Base-by-base conservation (phyloP, 2,888 invertebrate genomes). In the Halictus ligatus region DNA sequence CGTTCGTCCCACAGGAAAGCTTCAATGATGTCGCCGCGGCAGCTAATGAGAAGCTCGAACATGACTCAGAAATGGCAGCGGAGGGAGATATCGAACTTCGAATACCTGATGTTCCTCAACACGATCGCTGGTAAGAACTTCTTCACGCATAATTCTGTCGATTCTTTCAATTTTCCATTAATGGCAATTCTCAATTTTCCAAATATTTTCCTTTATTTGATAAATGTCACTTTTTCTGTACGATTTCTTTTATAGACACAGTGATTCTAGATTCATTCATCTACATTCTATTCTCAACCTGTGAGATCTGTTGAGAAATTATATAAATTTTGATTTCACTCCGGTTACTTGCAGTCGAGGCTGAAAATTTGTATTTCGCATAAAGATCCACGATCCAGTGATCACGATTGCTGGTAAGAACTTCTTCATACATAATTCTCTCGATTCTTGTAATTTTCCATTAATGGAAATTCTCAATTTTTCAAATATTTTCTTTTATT, bases 31-130 rank as follows among this genome's bases (percentile, higher is more conserved):
- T 98, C 99, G 2, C 99, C 99, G 0, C 97, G 99, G 21, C 99
- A 99, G 95, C 96, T 99, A 92, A 99, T 99, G 98, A 97, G 99
- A 93, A 98, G 99, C 96, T 99, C 99, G 43, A 99, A 99, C 96
- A 99, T 99, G 99, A 99, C 99, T 75, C 99, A 99, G 96, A 98
- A 99, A 95, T 99, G 99, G 99, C 99, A 99, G 95, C 97, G 99
- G 43, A 96, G 99, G 72, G 99, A 99, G 96, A 99, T 99, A 93
- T 99, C 99, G 88, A 99, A 99, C 96, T 99, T 99, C 96, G 99
- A 99, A 96, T 99, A 99, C 95, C 97, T 99, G 92, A 99, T 99
- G 99, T 99, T 99, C 96, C 97, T 99, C 91, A 99, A 99, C 95
- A 99, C 99, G 29, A 99, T 99, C 90, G 99, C 99, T 85, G 99